Evolutionary conservation across 2,888 invertebrate genomes (phyloP).

Genomic region (Ommatoiulus sabulosus): DNA sequence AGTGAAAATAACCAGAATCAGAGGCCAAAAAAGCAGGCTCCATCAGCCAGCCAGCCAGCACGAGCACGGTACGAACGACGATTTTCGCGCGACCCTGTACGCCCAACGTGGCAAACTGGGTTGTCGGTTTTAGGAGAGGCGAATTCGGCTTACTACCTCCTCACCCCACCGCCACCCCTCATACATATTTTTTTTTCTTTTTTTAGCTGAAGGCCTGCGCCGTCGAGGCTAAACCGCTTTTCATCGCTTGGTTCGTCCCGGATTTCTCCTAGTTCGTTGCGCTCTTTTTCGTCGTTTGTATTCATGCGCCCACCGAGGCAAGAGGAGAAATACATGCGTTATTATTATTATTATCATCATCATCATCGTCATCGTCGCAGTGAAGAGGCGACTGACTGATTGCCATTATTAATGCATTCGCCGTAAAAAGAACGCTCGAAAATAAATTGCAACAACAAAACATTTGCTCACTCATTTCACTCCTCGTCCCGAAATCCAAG

Average conservation of each 20-base stretch:
- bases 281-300: neutral
- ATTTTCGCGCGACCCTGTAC: neutral
- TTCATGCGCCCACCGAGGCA: neutral
- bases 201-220: neutral
- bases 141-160: neutral
- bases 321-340: neutral
- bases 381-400: neutral
- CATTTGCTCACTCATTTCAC: neutral
- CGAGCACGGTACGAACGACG: too few relatives aligned
- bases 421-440: neutral
- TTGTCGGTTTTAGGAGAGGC: neutral
- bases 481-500: neutral
- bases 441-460: neutral
- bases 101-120: neutral
- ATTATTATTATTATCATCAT: slow-evolving; percentile 13
- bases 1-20: neutral
- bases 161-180: too few relatives aligned
- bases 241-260: neutral
- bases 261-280: slow-evolving; percentile 24
- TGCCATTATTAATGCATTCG: slow-evolving; percentile 35
- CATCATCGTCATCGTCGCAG: neutral
- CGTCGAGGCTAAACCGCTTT: neutral
- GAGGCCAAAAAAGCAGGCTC: neutral
- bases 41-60: neutral
- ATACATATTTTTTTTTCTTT: neutral